phyloP scores from a whole-genome alignment of 2,113 vertebrate genomes.

The Grammomys dolichurus region DNA sequence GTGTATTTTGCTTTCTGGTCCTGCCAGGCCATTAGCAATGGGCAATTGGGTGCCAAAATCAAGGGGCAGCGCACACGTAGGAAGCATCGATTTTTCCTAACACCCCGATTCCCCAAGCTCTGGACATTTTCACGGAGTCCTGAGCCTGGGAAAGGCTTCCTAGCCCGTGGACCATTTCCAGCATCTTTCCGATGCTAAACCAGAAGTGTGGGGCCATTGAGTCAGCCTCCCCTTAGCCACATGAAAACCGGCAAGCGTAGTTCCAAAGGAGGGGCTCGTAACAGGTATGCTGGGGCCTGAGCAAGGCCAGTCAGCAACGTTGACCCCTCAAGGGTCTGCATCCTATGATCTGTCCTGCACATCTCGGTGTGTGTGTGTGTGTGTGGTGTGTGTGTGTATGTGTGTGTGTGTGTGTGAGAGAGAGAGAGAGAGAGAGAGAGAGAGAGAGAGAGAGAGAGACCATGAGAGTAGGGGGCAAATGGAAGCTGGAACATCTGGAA shows the following conservation, averaged over 20 bases:
- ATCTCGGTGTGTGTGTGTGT: rapidly evolving
- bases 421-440: no score
- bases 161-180: background rate
- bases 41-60: background rate
- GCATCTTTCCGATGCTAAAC: background rate
- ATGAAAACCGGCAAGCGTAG: background rate
- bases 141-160: background rate
- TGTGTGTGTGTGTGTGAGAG: background rate
- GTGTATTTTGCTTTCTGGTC: no score
- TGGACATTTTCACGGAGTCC: background rate
- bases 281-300: background rate
- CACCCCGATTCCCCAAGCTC: background rate
- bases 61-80: rapidly evolving
- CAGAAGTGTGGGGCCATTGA: background rate
- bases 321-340: background rate
- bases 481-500: rapidly evolving
- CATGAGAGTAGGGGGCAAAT: background rate
- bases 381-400: no score
- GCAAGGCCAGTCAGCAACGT: rapidly evolving
- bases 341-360: rapidly evolving
- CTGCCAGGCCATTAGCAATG: background rate
- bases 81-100: background rate
- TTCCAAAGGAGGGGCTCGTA: background rate
- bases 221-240: background rate
- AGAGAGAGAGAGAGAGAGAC: no score